Base-by-base conservation (phyloP, 2,113 vertebrate genomes). In the Eretmochelys imbricata region DNA sequence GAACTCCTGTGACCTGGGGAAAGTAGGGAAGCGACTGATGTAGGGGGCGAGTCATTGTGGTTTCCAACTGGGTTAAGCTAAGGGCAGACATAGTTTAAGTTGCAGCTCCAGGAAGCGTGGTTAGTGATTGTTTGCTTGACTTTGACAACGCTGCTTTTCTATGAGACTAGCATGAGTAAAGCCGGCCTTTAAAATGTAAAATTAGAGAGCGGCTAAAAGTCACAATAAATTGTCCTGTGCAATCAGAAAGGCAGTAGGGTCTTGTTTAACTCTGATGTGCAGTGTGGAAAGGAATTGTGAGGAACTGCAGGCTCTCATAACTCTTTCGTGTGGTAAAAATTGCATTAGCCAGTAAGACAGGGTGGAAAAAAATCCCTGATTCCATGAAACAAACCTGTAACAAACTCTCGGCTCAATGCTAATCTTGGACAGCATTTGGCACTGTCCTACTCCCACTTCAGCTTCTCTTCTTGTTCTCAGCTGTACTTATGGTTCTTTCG, bases 401-500 rank as follows among this genome's bases (percentile, higher is more conserved):
- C 82, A 85, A 69, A 5, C 7, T 85, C 72, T 72, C 17, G 5
- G n/a, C 9, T 20, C n/a, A 72, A n/a, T 38, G 65, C 35, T 69
- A 69, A 72, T 72, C 65, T 22, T 72, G 57, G 59, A n/a, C 13
- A 9, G 25, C 1, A 8, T 29, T 27, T 90, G 65, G 82, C 91
- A 29, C 25, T 84, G 50, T 6, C 86, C 72, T 48, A 89, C 59
- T 55, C 29, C 20, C 31, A 55, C 1, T 0, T 76, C 57, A 72
- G 46, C 27, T 85, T 83, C 62, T 48, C 48, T 38, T 25, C 89
- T 91, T 89, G 22, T 54, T 93, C 82, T 93, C 81, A 86, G 27
- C 50, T 14, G 7, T 55, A 82, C 11, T 31, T 48, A 35, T 83
- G 57, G 65, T n/a, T 72, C 50, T 25, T 88, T 55, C 38, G 19